Evolutionary conservation across 2,113 vertebrate genomes (phyloP).

Genomic region (Chaenocephalus aceratus): DNA sequence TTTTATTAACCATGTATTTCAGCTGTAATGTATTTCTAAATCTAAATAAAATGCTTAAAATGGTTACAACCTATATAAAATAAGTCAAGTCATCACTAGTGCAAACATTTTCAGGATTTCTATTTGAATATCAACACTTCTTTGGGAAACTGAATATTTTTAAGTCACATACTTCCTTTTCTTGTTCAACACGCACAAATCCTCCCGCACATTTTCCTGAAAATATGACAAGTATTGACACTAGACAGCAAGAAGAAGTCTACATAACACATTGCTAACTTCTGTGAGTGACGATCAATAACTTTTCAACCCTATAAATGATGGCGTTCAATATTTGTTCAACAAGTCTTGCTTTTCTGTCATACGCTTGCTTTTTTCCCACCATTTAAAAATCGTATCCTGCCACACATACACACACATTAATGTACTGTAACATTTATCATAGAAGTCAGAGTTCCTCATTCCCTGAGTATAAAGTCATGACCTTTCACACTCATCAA

Average conservation of each 20-base stretch:
- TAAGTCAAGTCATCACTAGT: too few relatives aligned
- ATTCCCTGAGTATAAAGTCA: slow-evolving; percentile 25
- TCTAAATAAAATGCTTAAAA: neutral
- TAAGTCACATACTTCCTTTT: too few relatives aligned
- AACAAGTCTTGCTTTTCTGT: slow-evolving; percentile 7
- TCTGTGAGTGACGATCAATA: neutral
- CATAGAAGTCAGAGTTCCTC: slow-evolving; percentile 36
- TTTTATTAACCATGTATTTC: too few relatives aligned
- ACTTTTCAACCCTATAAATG: neutral
- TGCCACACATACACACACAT: neutral
- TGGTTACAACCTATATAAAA: too few relatives aligned
- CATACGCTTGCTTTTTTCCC: neutral
- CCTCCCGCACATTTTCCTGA: neutral
- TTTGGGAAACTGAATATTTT: too few relatives aligned
- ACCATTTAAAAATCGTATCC: neutral
- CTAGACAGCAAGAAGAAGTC: neutral
- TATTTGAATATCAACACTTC: too few relatives aligned
- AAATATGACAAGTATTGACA: neutral
- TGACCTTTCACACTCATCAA: slow-evolving; percentile 33
- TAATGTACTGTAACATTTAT: slow-evolving; percentile 29
- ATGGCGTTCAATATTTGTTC: neutral
- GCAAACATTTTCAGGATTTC: too few relatives aligned
- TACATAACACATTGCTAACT: neutral
- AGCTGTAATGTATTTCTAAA: neutral
- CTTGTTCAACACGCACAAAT: neutral